A percentile compares a stretch with the other conserved stretches of the same genome.
Conservation (phyloP, 2,113 vertebrate genomes). For the Apteryx owenii region DNA sequence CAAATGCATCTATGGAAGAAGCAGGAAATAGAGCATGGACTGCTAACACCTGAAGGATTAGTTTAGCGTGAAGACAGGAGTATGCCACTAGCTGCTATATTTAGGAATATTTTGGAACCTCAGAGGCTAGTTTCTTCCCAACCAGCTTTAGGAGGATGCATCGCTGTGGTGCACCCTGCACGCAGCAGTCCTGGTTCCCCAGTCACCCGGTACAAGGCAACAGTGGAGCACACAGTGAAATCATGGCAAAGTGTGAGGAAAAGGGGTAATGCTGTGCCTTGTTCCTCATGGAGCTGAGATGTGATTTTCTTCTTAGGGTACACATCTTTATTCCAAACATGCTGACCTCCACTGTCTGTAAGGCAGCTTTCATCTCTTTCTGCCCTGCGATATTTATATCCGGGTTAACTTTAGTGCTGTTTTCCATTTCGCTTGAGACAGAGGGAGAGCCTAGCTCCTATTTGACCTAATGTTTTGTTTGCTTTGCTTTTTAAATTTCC, state of each 20-base stretch:
- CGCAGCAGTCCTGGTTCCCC: neutral
- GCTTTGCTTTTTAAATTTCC: neutral
- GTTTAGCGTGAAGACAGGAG: neutral
- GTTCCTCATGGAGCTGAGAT: neutral
- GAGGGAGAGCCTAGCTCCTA: neutral
- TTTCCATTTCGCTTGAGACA: neutral
- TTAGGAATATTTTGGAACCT: neutral
- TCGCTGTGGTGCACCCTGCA: neutral
- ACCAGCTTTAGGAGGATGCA: neutral
- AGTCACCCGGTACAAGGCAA: neutral
- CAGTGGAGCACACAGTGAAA: rapidly evolving
- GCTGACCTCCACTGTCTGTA: neutral
- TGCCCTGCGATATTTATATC: neutral
- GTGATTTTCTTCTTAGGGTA: neutral
- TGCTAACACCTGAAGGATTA: neutral
- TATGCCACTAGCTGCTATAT: neutral
- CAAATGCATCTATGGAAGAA: neutral
- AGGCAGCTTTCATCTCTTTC: neutral
- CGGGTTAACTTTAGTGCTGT: neutral
- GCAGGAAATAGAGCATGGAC: neutral
- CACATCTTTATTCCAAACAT: neutral
- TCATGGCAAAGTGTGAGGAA: rapidly evolving
- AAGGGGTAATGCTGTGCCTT: rapidly evolving
- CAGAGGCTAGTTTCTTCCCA: neutral
- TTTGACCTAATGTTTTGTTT: neutral